A percentile compares a stretch with the other conserved stretches of the same genome.
These are phyloP conservation scores for Barnardius zonarius DNA, from an alignment of 2,113 vertebrate species.

Conservation along the genomic window DNA sequence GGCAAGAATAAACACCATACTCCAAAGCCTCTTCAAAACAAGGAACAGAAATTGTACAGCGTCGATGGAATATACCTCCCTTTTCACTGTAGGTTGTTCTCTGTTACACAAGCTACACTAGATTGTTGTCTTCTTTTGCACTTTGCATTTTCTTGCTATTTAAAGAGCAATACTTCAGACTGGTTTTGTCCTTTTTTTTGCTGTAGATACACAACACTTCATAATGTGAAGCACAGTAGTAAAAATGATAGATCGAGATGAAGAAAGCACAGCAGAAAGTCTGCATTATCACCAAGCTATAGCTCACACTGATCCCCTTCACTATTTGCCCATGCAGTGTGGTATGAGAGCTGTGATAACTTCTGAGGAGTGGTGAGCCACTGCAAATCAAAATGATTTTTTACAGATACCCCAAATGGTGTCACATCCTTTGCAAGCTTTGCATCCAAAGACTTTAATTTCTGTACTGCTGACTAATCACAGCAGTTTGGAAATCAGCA, in stretches of 20 bases:
- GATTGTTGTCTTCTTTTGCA: neutral
- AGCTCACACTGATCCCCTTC: neutral
- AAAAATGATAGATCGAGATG: accelerated
- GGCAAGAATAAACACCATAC: neutral
- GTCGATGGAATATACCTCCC: neutral
- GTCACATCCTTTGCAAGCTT: neutral
- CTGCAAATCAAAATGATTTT: neutral
- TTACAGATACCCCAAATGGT: neutral
- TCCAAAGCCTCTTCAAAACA: neutral
- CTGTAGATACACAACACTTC: neutral
- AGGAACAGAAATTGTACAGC: neutral
- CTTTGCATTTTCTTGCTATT: neutral
- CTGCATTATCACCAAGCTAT: neutral
- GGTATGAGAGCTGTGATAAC: neutral
- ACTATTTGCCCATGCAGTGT: neutral
- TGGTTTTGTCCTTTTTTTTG: neutral
- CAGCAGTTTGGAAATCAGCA: neutral
- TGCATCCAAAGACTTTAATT: neutral
- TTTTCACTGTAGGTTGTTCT: neutral
- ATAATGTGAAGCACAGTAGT: neutral
- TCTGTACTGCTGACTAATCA: neutral
- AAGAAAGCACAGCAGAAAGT: neutral
- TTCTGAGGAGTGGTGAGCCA: neutral
- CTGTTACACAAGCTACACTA: neutral
- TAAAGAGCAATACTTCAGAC: neutral